Evolutionary conservation across 2,888 invertebrate genomes (phyloP).

Genomic region (Drosophila koepferae): DNA sequence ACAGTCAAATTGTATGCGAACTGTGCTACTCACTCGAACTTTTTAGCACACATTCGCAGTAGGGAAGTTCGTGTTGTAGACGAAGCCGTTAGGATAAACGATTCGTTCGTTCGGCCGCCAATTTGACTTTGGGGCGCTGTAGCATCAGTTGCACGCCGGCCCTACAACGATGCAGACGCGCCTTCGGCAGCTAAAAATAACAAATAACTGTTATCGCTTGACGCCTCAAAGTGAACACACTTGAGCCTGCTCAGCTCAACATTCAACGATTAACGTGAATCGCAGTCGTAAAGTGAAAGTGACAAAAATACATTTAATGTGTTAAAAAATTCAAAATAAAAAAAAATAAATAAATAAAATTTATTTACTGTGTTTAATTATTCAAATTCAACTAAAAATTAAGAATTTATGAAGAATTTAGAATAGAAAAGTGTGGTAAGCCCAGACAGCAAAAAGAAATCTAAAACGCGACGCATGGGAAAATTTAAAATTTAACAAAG

Average conservation of each 20-base stretch:
- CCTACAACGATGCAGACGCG: conserved; percentile 69
- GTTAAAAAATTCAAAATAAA: not conserved
- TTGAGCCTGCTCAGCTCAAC: conserved; percentile 22
- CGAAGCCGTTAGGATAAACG: not conserved
- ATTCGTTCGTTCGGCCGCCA: conserved; percentile 19
- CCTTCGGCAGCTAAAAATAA: conserved; percentile 28
- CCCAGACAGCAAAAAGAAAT: not conserved
- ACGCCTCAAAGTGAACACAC: conserved; percentile 18
- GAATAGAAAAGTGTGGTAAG: not conserved
- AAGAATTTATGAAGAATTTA: too few species aligned
- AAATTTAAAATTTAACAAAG: not conserved
- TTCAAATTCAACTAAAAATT: not conserved
- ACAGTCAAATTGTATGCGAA: not conserved
- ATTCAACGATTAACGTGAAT: conserved; percentile 27
- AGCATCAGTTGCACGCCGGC: conserved; percentile 74
- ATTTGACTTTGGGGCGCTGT: conserved; percentile 3
- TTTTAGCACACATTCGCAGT: conserved; percentile 53
- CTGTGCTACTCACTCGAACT: conserved; percentile 49
- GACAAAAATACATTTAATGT: not conserved
- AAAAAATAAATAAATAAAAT: not conserved
- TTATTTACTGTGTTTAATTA: not conserved
- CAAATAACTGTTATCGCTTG: conserved; percentile 27
- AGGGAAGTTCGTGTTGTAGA: conserved; percentile 3
- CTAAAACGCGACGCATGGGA: not conserved
- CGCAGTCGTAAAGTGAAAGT: conserved; percentile 5